These are phyloP conservation scores for Crypturellus undulatus DNA, from an alignment of 2,113 vertebrate genomes.

Conservation along the genomic window DNA sequence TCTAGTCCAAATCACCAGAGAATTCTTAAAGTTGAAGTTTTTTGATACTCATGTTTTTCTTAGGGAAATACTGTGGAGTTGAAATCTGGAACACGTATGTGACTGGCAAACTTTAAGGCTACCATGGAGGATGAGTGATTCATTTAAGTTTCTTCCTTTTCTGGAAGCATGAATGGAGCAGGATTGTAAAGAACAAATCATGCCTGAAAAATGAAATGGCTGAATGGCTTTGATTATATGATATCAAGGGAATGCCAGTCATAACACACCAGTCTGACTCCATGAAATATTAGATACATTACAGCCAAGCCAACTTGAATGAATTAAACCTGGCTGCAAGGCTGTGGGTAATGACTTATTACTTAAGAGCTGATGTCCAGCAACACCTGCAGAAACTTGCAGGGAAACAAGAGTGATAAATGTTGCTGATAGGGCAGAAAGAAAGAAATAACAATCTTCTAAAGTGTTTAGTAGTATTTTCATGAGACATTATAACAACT, in stretches of 20 bases:
- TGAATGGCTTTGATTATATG: background rate
- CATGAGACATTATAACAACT: background rate
- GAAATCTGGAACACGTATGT: background rate
- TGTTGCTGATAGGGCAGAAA: background rate
- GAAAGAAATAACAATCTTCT: background rate
- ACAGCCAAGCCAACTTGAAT: background rate
- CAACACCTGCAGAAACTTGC: background rate
- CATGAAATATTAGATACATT: background rate
- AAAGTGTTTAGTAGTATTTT: background rate
- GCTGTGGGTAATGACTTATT: background rate
- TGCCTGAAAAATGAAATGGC: background rate
- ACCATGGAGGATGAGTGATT: background rate
- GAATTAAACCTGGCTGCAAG: background rate
- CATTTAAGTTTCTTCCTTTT: background rate
- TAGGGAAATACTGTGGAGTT: background rate
- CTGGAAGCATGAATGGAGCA: background rate
- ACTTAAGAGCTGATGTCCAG: accelerated
- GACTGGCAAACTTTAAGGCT: background rate
- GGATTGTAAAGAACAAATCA: background rate
- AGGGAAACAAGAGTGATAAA: background rate
- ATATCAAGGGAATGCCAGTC: background rate
- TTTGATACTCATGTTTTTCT: background rate
- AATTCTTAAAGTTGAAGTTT: constrained; percentile 33
- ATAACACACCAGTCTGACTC: background rate
- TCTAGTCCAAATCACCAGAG: constrained; percentile 24